Evolutionary conservation across 2,888 invertebrate species (phyloP), one percentile per base, ranked within the genome.

Genomic region (Linnaemya tessellans): DNA sequence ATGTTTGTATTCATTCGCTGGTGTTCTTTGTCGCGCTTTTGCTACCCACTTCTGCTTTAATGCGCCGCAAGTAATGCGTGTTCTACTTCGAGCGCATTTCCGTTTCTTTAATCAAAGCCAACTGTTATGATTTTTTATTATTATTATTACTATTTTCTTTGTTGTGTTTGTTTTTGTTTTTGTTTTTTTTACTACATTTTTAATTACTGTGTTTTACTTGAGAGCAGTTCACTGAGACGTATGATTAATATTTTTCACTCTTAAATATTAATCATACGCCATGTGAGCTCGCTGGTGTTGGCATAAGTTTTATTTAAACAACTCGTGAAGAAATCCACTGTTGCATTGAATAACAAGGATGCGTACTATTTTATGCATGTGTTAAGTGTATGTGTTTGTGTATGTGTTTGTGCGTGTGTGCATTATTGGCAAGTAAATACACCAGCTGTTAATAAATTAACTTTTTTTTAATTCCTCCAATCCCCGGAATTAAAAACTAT

Each of bases 231-330:
- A 58, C 25, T 56, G 18, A 13, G 38, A 41, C 73, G 80, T 73
- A 67, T 73, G 80, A 80, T 65, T 80, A 65, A 65, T 80, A 71
- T 73, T 30, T 30, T 64, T 46, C 30, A 13, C 22, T 46, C 46
- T 73, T 46, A 18, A 46, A 65, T 80, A 80, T 65, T 64, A 46
- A 64, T 71, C 49, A 73, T 80, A 65, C 70, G 41, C 43, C 62
- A 43, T 64, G 46, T 20, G n/a, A 11, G 20, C 22, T 11, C 13
- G 7, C 46, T 51, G 13, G 46, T 67, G 18, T 35, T n/a, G 51
- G 3, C 15, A 43, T 75, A n/a, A 30, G 1, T 75, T 1, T 65
- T 56, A 35, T 65, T 65, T 51, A 43, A 38, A 11, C 38, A 38
- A 38, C 38, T 38, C 8, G 11, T 38, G 11, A 38, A 38, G 38